These are phyloP conservation scores for Dicycla oo DNA, from an alignment of 2,888 invertebrate genomes.

Conservation along the genomic window DNA sequence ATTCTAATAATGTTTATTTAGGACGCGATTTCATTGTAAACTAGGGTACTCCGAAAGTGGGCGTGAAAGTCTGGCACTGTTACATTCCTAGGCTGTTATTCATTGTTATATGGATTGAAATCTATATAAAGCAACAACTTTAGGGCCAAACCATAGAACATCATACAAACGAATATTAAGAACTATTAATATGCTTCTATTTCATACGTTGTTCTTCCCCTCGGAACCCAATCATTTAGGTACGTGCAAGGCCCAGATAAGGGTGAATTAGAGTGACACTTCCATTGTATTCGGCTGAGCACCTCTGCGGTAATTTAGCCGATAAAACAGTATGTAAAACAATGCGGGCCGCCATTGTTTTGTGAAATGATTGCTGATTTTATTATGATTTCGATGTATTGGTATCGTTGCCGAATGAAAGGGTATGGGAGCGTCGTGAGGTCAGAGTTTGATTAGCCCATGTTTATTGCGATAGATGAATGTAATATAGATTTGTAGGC, in stretches of 20 bases:
- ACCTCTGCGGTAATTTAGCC: slow-evolving; percentile 68
- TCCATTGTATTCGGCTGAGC: slow-evolving; percentile 75
- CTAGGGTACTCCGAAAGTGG: slow-evolving; percentile 37
- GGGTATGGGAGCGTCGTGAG: slow-evolving; percentile 15
- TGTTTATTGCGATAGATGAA: slow-evolving; percentile 22
- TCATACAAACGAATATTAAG: slow-evolving; percentile 6
- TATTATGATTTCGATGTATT: slow-evolving; percentile 69
- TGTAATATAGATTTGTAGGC: not conserved
- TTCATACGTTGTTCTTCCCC: slow-evolving; percentile 40
- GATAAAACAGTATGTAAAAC: slow-evolving; percentile 71
- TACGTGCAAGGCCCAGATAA: slow-evolving; percentile 56
- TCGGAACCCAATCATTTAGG: slow-evolving; percentile 52
- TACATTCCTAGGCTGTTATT: slow-evolving; percentile 21
- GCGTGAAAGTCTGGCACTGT: slow-evolving; percentile 17
- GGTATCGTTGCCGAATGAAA: slow-evolving; percentile 45
- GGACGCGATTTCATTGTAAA: slow-evolving; percentile 18
- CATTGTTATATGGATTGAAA: slow-evolving; percentile 8
- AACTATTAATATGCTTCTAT: slow-evolving; percentile 24
- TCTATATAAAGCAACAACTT: not conserved
- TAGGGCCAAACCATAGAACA: not conserved
- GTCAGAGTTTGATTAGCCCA: slow-evolving; percentile 25
- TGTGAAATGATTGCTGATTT: slow-evolving; percentile 70
- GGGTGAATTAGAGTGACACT: slow-evolving; percentile 69
- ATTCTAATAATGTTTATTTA: slow-evolving; percentile 36
- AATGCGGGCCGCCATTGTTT: slow-evolving; percentile 74